These are phyloP conservation scores for Eupeodes latifasciatus DNA, from an alignment of 2,888 invertebrate species.

Conservation along the genomic window DNA sequence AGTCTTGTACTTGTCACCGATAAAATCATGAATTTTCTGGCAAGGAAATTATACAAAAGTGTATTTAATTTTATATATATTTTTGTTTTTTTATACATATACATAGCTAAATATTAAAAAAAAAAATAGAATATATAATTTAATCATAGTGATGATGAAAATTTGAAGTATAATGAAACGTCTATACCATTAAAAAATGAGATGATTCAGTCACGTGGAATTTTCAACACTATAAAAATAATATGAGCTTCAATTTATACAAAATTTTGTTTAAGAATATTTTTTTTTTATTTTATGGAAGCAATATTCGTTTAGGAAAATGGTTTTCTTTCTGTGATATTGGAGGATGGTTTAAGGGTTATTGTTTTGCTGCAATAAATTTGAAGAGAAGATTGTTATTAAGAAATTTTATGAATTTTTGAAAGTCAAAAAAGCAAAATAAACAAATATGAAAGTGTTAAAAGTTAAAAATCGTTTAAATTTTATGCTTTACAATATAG, in stretches of 20 bases:
- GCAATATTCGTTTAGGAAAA: neutral
- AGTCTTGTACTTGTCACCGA: neutral
- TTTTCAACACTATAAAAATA: constrained; percentile 28
- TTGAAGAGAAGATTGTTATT: neutral
- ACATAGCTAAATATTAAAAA: neutral
- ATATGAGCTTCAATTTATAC: constrained; percentile 20
- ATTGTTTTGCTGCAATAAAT: neutral
- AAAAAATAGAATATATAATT: constrained; percentile 47
- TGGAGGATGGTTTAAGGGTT: neutral
- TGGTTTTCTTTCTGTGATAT: neutral
- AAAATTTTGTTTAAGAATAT: constrained; percentile 7
- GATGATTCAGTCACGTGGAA: constrained; percentile 63
- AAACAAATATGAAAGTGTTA: too few relatives aligned
- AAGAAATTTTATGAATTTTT: too few relatives aligned
- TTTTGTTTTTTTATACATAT: constrained; percentile 18
- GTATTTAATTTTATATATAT: constrained; percentile 41
- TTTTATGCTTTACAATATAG: too few relatives aligned
- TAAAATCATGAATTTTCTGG: constrained; percentile 67
- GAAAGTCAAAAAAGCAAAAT: too few relatives aligned
- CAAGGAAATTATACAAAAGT: constrained; percentile 37
- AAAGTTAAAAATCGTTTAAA: too few relatives aligned
- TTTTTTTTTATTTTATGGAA: constrained; percentile 11
- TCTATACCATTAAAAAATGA: neutral
- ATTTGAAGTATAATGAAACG: constrained; percentile 69
- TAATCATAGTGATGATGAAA: constrained; percentile 63